Percentiles rank a stretch among this genome's conserved stretches.
Conservation (phyloP, 2,113 vertebrate species). For the Acrocephalus kingi region DNA sequence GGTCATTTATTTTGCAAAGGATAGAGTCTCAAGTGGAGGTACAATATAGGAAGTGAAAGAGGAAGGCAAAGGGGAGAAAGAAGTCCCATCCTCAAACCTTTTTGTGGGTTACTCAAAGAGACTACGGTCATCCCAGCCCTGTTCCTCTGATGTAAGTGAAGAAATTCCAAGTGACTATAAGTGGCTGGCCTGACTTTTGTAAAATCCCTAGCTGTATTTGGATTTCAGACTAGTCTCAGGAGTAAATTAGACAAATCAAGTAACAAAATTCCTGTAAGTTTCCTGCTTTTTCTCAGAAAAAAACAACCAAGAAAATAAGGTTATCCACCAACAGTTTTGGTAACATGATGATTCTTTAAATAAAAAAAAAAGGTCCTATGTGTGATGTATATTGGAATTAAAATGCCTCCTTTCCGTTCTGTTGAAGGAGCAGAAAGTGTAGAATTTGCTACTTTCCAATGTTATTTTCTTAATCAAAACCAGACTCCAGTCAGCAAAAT, state of each 20-base stretch:
- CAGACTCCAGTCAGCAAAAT: neutral
- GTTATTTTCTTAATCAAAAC: neutral
- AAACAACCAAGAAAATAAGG: neutral
- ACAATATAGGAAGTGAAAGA: neutral
- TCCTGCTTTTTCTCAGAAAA: neutral
- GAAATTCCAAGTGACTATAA: neutral
- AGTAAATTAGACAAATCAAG: neutral
- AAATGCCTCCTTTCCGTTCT: neutral
- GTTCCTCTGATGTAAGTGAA: neutral
- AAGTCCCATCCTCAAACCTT: accelerated
- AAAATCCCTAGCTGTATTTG: neutral
- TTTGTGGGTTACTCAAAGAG: accelerated
- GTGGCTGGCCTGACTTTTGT: neutral
- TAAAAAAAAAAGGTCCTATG: neutral
- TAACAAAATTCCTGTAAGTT: neutral
- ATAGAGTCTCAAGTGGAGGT: neutral
- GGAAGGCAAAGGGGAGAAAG: neutral
- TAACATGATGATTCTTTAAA: neutral
- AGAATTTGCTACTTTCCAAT: neutral
- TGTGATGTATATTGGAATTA: neutral
- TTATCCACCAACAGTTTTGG: neutral
- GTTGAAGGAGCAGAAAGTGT: neutral
- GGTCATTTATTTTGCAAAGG: neutral
- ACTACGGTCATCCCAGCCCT: neutral
- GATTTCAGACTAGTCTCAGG: neutral